Conservation (phyloP, 2,888 invertebrate species). For the Volucella bombylans region DNA sequence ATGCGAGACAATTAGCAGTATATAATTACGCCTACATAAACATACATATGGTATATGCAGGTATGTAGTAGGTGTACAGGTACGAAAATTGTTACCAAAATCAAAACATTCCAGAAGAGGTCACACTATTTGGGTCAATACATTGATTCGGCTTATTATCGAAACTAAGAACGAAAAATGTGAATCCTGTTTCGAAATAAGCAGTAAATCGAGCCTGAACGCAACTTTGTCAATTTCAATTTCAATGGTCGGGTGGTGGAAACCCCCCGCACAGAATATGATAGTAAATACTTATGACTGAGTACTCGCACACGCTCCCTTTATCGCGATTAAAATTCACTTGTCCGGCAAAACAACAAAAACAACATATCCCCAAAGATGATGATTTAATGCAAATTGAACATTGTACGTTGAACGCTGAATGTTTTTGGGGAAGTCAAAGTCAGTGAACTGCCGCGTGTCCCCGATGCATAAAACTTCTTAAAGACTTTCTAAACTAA, state of each 20-base stretch:
- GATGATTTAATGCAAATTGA: constrained; percentile 69
- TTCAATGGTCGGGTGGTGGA: constrained; percentile 28
- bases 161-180: constrained; percentile 6
- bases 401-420: background rate
- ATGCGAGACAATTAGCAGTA: background rate
- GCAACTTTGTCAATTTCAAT: constrained; percentile 25
- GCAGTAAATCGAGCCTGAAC: constrained; percentile 37
- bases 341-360: constrained; percentile 44
- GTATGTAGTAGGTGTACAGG: background rate
- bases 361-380: constrained; percentile 16
- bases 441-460: constrained; percentile 73
- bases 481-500: constrained; percentile 62
- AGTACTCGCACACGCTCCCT: constrained; percentile 6
- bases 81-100: background rate
- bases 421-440: constrained; percentile 54
- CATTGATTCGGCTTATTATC: constrained; percentile 13
- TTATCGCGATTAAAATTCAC: constrained; percentile 41
- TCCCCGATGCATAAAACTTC: constrained; percentile 53
- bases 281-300: constrained; percentile 45
- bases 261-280: constrained; percentile 67
- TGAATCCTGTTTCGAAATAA: constrained; percentile 55
- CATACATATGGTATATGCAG: background rate
- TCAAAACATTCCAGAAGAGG: constrained; percentile 15
- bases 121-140: constrained; percentile 63
- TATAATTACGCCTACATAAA: background rate